Conservation (phyloP, 2,797 vertebrate genomes). For the Erithacus rubecula region DNA sequence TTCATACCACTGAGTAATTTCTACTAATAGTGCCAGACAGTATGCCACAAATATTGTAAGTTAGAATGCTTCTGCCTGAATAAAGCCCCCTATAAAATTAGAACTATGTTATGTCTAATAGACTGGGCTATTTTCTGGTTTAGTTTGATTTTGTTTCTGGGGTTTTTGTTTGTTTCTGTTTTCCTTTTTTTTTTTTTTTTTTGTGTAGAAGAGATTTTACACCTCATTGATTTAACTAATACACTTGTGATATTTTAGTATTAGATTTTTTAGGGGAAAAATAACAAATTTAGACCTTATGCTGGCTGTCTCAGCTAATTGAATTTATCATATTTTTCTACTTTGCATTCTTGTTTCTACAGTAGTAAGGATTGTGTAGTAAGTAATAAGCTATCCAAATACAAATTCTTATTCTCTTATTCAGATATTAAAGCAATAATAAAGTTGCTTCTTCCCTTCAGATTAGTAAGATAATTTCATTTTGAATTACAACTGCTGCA, state of each 20-base stretch:
- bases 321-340: background rate
- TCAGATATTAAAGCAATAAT: background rate
- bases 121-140: background rate
- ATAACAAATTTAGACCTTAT: background rate
- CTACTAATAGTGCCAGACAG: background rate
- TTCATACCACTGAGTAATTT: background rate
- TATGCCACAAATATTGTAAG: background rate
- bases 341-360: background rate
- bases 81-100: background rate
- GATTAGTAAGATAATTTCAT: background rate
- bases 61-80: background rate
- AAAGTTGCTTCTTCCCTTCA: background rate
- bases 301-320: background rate
- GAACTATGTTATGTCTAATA: background rate
- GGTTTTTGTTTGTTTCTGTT: fast-evolving
- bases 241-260: background rate
- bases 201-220: background rate
- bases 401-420: background rate
- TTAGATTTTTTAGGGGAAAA: background rate
- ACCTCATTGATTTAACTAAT: background rate
- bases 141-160: background rate
- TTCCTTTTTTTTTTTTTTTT: background rate
- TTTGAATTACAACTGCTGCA: background rate
- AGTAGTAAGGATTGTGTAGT: background rate
- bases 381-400: background rate